These are phyloP conservation scores for Drosophila nigricruria DNA, from an alignment of 2,888 invertebrate species.

Conservation along the genomic window DNA sequence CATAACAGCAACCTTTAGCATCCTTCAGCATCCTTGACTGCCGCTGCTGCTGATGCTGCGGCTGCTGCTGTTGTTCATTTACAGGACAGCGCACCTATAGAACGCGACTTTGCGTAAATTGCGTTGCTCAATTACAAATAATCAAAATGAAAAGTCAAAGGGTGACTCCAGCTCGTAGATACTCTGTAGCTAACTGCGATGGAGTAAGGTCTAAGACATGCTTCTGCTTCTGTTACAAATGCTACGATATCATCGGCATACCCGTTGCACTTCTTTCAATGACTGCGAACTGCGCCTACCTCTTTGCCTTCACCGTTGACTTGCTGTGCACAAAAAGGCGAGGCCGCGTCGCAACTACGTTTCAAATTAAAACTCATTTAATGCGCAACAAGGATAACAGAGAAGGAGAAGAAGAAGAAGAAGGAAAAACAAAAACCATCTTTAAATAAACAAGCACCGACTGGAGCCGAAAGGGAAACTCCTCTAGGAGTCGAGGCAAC, in stretches of 20 bases:
- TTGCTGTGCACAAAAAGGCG: constrained; percentile 58
- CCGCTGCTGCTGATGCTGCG: neutral
- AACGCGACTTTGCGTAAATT: constrained; percentile 55
- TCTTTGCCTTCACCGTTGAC: constrained; percentile 58
- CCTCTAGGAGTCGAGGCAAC: neutral
- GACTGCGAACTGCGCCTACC: neutral
- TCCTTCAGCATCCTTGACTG: constrained; percentile 17
- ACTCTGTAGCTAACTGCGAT: neutral
- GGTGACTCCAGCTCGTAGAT: neutral
- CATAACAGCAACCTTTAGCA: constrained; percentile 48
- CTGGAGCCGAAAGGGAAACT: constrained; percentile 7
- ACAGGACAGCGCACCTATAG: constrained; percentile 73
- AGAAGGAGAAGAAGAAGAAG: too few species aligned
- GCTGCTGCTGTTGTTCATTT: constrained; percentile 65
- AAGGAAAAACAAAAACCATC: constrained; percentile 4
- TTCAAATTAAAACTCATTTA: constrained; percentile 78
- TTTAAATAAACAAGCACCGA: constrained; percentile 51
- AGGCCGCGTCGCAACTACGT: constrained; percentile 56
- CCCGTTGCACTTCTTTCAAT: neutral
- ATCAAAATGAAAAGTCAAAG: constrained; percentile 1
- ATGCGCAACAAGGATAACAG: constrained; percentile 60
- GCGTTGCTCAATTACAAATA: constrained; percentile 72
- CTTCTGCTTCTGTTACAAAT: neutral
- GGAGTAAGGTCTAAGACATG: too few species aligned
- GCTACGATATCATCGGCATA: neutral